Conservation (phyloP, 2,113 vertebrate species). For the Sapayoa aenigma region DNA sequence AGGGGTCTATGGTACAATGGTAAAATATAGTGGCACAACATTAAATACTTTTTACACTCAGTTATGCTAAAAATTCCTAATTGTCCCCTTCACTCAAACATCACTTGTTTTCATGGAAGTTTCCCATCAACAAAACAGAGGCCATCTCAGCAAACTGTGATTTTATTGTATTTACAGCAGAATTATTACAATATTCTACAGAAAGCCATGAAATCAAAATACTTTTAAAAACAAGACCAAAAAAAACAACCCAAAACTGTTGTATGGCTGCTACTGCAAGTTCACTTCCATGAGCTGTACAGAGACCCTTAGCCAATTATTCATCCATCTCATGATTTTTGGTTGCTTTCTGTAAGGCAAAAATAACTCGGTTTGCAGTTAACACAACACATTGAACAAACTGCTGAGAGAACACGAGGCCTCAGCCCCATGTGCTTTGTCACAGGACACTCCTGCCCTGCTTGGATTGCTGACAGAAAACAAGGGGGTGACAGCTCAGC, state of each 20-base stretch:
- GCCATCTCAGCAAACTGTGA: conserved; percentile 29
- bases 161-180: conserved; percentile 69
- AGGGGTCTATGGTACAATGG: neutral
- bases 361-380: conserved; percentile 5
- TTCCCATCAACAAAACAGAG: neutral
- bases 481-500: neutral
- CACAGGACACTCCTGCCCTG: neutral
- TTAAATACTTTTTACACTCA: neutral
- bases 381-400: neutral
- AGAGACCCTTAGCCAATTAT: neutral
- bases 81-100: neutral
- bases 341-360: conserved; percentile 54
- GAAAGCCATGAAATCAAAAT: conserved; percentile 53
- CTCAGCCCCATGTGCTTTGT: rapidly evolving
- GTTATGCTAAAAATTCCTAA: neutral
- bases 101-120: neutral
- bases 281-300: neutral
- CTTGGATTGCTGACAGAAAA: neutral
- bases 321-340: neutral
- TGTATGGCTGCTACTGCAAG: conserved; percentile 33
- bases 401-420: neutral
- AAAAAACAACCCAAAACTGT: neutral
- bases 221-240: conserved; percentile 11
- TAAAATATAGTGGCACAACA: neutral
- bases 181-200: conserved; percentile 70